phyloP scores from a whole-genome alignment of 2,113 vertebrate species.

The Apus apus region DNA sequence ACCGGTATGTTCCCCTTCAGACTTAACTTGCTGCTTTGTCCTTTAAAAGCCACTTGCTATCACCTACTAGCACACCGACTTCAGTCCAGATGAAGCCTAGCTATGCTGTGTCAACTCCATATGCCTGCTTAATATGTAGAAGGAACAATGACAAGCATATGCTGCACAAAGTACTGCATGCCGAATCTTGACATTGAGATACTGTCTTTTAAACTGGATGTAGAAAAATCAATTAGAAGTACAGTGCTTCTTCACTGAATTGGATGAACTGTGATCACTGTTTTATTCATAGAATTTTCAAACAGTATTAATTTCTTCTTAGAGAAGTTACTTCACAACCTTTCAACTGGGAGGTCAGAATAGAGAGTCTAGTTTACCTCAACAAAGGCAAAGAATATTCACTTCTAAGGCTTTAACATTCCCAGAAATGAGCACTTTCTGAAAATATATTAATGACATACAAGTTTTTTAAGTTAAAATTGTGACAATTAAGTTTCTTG shows the following conservation, averaged over 20 bases:
- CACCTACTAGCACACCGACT: neutral
- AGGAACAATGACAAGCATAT: accelerated
- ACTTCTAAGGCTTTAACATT: neutral
- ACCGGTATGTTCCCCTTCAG: accelerated
- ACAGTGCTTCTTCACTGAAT: neutral
- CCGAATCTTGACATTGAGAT: neutral
- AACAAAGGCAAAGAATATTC: neutral
- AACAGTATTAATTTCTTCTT: neutral
- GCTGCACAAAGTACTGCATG: accelerated
- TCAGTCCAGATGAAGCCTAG: neutral
- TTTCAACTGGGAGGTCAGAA: neutral
- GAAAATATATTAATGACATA: neutral
- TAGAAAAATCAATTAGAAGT: neutral
- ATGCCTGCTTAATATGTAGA: accelerated
- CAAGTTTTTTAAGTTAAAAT: neutral
- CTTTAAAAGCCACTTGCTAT: neutral
- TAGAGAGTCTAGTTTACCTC: neutral
- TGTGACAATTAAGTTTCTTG: neutral
- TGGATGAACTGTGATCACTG: neutral
- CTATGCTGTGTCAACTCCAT: neutral
- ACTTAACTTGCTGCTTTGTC: neutral
- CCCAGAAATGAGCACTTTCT: neutral
- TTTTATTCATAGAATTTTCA: neutral
- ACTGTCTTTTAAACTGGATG: neutral
- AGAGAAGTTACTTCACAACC: neutral